Percentiles rank a stretch among this genome's conserved stretches.
These are phyloP conservation scores for Spizella passerina DNA, from an alignment of 2,797 vertebrate genomes.

Conservation along the genomic window DNA sequence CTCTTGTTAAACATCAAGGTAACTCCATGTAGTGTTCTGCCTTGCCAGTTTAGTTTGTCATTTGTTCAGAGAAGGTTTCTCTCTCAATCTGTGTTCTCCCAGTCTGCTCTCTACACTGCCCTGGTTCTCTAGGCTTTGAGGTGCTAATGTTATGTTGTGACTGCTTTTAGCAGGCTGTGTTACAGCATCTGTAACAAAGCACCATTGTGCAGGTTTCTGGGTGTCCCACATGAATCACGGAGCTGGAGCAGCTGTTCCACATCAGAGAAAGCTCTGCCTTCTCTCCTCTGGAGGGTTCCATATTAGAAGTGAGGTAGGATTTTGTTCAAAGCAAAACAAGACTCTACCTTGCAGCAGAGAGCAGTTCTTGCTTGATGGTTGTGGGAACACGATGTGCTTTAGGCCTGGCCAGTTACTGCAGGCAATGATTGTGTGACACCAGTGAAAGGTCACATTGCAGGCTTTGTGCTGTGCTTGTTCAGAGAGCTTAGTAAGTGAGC, in stretches of 20 bases:
- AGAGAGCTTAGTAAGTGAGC: background rate
- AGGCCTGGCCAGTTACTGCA: background rate
- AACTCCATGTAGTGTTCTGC: background rate
- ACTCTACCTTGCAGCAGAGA: background rate
- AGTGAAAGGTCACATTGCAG: background rate
- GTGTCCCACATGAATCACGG: background rate
- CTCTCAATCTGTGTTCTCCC: background rate
- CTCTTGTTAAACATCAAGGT: background rate
- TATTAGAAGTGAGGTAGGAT: background rate
- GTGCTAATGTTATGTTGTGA: background rate
- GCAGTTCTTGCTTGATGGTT: background rate
- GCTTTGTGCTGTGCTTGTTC: background rate
- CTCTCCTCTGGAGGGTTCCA: background rate
- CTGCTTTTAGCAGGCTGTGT: background rate
- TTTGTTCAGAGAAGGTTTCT: background rate
- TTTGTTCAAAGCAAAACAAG: background rate
- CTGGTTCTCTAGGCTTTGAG: background rate
- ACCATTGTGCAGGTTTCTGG: background rate
- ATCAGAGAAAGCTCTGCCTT: background rate
- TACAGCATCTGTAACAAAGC: background rate
- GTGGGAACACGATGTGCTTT: background rate
- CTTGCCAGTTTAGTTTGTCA: background rate
- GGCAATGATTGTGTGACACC: background rate
- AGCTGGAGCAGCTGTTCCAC: conserved; percentile 6
- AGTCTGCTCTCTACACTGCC: background rate